phyloP scores from a whole-genome alignment of 2,113 vertebrate species.

The Oophaga pumilio region DNA sequence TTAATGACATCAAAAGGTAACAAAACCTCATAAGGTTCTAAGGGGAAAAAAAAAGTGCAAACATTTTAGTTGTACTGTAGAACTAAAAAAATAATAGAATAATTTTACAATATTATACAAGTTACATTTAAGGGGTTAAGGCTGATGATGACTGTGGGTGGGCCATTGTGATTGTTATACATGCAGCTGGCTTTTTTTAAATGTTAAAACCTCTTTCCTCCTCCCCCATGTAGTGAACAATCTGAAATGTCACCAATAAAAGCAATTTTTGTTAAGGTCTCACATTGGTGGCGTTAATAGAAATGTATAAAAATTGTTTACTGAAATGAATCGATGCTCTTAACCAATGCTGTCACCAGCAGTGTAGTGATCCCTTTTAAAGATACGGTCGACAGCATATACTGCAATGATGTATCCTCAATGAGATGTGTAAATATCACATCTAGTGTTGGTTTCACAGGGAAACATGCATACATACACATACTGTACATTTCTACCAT shows the following conservation, averaged over 20 bases:
- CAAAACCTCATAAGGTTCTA: background rate
- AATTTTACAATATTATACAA: background rate
- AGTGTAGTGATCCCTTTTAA: background rate
- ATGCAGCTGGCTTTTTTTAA: conserved; percentile 21
- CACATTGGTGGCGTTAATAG: background rate
- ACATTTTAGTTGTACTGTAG: background rate
- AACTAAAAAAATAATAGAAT: background rate
- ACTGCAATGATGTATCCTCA: too few relatives aligned
- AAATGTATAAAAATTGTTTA: conserved; percentile 1
- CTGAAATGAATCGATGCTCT: background rate
- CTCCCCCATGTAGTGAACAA: background rate
- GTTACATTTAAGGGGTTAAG: background rate
- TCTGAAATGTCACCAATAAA: conserved; percentile 18
- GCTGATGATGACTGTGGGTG: background rate
- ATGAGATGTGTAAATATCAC: too few relatives aligned
- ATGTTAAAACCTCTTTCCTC: background rate
- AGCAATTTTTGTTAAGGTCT: conserved; percentile 24
- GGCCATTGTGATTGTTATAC: background rate
- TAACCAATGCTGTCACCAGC: background rate
- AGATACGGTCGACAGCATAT: background rate
- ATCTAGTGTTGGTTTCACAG: too few relatives aligned
- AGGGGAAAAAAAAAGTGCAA: background rate
- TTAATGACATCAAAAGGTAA: conserved; percentile 80
- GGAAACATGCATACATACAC: background rate
- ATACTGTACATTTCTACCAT: background rate